Base-by-base conservation (phyloP, 1,140 invertebrate genomes). In the Aphis craccivora region DNA sequence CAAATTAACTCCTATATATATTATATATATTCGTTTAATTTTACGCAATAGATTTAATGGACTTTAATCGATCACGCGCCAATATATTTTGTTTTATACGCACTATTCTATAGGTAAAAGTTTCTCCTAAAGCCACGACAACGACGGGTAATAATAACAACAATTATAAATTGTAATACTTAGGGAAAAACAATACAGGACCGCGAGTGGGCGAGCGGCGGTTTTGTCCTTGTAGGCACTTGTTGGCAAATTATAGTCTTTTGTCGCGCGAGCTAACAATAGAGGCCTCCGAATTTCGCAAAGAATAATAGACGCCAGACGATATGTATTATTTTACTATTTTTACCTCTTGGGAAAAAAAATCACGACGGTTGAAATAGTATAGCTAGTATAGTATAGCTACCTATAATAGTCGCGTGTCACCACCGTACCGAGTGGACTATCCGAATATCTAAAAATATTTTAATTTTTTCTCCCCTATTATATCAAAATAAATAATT, bases 241-340 rank as follows among this genome's bases (percentile, higher is more conserved):
- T 87, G 84, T 87, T 87, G 43, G 84, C 84, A 48, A 87, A 87
- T 87, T 45, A 87, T 87, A 43, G 84, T 35, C 40, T 45, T 87
- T 48, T 87, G 40, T 43, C 23, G 43, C 43, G 40, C 25, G 84
- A 30, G 14, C 40, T 30, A 87, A 87, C 81, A 84, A 84, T 84
- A 84, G 81, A 18, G 81, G 84, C 43, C 40, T 25, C 60, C 30
- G 43, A 48, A 48, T 87, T 87, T 87, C 84, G 84, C 43, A 87
- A 48, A 45, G 25, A 87, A 23, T 81, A 81, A 20, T 81, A 81
- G 35, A 81, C n/a, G 5, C n/a, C 67, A 18, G 2, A 35, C 3
- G 35, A n/a, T 22, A 81, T 81, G 2, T 37, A 35, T 20, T 87
- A n/a, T 45, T 45, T 87, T 48, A 87, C 18, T 1, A 18, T 43